phyloP scores from a whole-genome alignment of 35 echinoderm and acorn worm species.

The Acanthaster planci region DNA sequence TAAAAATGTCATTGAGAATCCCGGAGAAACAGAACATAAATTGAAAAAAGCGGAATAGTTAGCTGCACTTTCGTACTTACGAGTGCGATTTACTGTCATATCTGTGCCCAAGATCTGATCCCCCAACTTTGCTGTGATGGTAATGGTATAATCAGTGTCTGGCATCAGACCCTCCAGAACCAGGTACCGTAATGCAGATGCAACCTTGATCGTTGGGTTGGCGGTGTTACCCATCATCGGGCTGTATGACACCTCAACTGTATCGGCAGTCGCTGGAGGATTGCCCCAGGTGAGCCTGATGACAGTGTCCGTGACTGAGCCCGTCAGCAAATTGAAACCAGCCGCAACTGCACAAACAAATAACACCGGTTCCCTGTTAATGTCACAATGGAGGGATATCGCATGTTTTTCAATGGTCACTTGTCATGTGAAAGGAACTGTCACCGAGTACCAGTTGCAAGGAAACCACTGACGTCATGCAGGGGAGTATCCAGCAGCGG shows the following conservation, averaged over 20 bases:
- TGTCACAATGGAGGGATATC: too few relatives aligned
- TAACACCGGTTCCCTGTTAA: too few relatives aligned
- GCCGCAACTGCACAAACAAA: background rate
- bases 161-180: background rate
- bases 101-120: background rate
- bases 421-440: too few relatives aligned
- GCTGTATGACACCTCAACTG: slow-evolving; percentile 13
- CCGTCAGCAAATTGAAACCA: background rate
- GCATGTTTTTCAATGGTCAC: too few relatives aligned
- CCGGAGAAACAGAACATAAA: too few relatives aligned
- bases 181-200: background rate
- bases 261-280: background rate
- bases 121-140: background rate
- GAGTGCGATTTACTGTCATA: background rate
- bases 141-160: slow-evolving; percentile 21
- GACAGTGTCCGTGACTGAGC: slow-evolving; percentile 18
- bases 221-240: background rate
- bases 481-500: too few relatives aligned
- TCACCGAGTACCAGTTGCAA: too few relatives aligned
- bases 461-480: too few relatives aligned
- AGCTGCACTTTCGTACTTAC: slow-evolving; percentile 7
- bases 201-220: background rate
- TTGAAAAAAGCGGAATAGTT: too few relatives aligned
- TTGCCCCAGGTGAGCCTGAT: slow-evolving; percentile 18
- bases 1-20: too few relatives aligned